Conservation (phyloP, 2,797 vertebrate genomes). For the Sternarchorhynchus goeldii region DNA sequence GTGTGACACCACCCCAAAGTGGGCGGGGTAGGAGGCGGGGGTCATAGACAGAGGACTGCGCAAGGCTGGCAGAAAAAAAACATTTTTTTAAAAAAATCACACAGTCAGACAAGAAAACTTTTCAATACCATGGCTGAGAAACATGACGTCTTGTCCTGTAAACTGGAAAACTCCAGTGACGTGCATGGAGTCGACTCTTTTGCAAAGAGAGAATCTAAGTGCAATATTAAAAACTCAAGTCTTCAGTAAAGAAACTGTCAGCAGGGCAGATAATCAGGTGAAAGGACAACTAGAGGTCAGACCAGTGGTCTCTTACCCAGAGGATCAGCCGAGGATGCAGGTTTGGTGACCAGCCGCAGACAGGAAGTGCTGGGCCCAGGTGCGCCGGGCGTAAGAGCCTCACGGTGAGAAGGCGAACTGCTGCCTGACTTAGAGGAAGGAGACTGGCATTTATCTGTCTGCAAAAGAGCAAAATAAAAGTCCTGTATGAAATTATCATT, state of each 20-base stretch:
- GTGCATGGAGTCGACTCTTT: too few species aligned
- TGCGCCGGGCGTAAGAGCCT: conserved; percentile 77
- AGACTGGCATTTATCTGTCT: conserved; percentile 78
- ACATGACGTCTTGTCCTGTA: too few species aligned
- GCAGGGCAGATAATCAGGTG: background rate
- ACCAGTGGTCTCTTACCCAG: conserved; percentile 72
- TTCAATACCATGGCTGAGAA: conserved; percentile 1
- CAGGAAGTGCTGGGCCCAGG: conserved; percentile 81
- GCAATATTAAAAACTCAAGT: too few species aligned
- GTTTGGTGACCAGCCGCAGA: conserved; percentile 78
- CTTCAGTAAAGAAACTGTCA: background rate
- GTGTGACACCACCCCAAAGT: conserved; percentile 86
- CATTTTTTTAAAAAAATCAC: background rate
- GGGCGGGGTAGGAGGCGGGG: conserved; percentile 80
- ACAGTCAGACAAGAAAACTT: background rate
- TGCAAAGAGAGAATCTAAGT: too few species aligned
- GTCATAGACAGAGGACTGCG: conserved; percentile 83
- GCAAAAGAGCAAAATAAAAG: conserved; percentile 23
- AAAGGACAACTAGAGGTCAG: background rate
- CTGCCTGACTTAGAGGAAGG: conserved; percentile 78
- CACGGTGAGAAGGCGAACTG: conserved; percentile 78
- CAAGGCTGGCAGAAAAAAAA: conserved; percentile 72
- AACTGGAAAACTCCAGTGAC: too few species aligned
- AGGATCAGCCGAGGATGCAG: conserved; percentile 76
- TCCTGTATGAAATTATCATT: background rate